A percentile compares a stretch with the other conserved stretches of the same genome.
Conservation (phyloP, 2,113 vertebrate species). For the Eidolon helvum region DNA sequence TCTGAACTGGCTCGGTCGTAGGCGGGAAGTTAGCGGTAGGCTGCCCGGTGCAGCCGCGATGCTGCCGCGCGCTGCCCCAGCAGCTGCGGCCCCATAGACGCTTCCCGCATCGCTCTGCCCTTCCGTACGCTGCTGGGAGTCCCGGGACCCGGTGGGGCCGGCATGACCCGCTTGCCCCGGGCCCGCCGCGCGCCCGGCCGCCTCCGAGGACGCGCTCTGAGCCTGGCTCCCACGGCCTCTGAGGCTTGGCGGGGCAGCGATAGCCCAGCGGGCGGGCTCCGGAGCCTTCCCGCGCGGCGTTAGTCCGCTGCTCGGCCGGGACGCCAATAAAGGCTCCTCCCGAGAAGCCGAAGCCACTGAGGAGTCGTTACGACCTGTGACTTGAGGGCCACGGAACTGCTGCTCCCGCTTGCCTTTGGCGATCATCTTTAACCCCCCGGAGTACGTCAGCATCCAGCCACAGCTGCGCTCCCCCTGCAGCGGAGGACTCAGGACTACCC, state of each 20-base stretch:
- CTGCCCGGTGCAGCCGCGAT: constrained; percentile 39
- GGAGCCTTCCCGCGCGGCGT: background rate
- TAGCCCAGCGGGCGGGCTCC: background rate
- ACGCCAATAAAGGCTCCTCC: constrained; percentile 24
- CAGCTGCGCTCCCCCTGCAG: constrained; percentile 49
- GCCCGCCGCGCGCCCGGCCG: constrained; percentile 47
- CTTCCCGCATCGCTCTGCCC: background rate
- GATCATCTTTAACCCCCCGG: constrained; percentile 59
- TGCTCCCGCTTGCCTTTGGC: constrained; percentile 34
- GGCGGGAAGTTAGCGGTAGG: constrained; percentile 61
- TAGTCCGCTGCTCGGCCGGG: constrained; percentile 47
- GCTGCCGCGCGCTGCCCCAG: constrained; percentile 30
- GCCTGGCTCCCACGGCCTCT: constrained; percentile 67
- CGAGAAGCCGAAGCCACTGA: constrained; percentile 17
- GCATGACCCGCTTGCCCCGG: constrained; percentile 61
- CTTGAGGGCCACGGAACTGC: constrained; percentile 47
- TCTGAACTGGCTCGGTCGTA: background rate
- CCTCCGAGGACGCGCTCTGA: constrained; percentile 55
- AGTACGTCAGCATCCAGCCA: constrained; percentile 69
- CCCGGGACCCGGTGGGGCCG: constrained; percentile 56
- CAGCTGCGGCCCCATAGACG: background rate
- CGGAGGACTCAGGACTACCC: constrained; percentile 27
- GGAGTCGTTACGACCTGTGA: constrained; percentile 19
- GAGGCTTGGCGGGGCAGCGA: constrained; percentile 65
- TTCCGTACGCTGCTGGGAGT: background rate